Percentiles rank a stretch among this genome's conserved stretches.
These are phyloP conservation scores for Tokudaia muenninki DNA, from an alignment of 2,797 vertebrate species.

Conservation along the genomic window DNA sequence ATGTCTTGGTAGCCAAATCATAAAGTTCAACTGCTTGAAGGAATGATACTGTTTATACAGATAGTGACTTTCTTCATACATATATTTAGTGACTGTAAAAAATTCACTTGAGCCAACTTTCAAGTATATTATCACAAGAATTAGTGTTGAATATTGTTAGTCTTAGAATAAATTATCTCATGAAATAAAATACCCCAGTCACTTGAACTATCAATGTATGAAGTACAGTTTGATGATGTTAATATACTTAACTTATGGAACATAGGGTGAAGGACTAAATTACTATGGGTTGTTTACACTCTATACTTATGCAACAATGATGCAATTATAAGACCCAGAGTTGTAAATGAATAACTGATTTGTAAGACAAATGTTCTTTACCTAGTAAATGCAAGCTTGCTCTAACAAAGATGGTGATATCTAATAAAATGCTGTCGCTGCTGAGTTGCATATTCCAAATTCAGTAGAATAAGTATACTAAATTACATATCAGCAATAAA, in stretches of 20 bases:
- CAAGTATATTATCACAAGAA: background rate
- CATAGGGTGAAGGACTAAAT: background rate
- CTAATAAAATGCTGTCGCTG: background rate
- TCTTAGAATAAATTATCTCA: background rate
- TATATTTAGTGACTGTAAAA: background rate
- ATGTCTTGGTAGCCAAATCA: background rate
- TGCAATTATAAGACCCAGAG: background rate
- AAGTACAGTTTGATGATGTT: background rate
- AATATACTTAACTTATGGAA: background rate
- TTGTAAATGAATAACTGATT: background rate
- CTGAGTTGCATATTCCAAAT: background rate
- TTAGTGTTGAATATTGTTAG: background rate
- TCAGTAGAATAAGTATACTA: background rate
- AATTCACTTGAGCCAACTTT: constrained; percentile 5
- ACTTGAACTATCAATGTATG: background rate
- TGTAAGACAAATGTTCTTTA: background rate
- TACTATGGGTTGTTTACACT: background rate
- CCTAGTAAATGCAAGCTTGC: accelerated
- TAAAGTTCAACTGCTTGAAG: background rate
- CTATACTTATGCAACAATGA: background rate
- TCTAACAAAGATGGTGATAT: background rate
- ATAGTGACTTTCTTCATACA: background rate
- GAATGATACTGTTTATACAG: background rate
- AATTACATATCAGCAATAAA: background rate
- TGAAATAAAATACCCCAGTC: constrained; percentile 25